phyloP scores from a whole-genome alignment of 2,888 invertebrate genomes.

The Tromatobia lineatoria region DNA sequence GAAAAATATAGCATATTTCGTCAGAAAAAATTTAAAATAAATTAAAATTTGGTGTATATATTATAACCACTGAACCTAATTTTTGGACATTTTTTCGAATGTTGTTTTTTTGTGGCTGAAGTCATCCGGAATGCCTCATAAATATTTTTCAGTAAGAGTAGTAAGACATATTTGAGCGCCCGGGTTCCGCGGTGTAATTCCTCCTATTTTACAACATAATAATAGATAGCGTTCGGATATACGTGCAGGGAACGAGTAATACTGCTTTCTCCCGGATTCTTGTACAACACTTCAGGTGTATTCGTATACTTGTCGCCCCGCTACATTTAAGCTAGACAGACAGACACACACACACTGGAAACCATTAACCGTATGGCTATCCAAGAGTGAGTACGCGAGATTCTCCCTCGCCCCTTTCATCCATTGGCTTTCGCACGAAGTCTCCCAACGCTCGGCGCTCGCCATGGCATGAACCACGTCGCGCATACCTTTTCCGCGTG shows the following conservation, averaged over 20 bases:
- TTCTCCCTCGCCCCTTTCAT: slow-evolving; percentile 11
- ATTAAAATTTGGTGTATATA: too few species aligned
- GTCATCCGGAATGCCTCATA: too few species aligned
- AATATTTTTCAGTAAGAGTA: background rate
- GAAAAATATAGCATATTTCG: too few species aligned
- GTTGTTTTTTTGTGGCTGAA: too few species aligned
- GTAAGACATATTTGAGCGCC: slow-evolving; percentile 16
- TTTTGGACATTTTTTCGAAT: too few species aligned
- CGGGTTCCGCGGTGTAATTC: slow-evolving; percentile 44
- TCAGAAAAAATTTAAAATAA: too few species aligned
- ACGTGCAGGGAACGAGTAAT: slow-evolving; percentile 52
- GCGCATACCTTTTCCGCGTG: slow-evolving; percentile 42
- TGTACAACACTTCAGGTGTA: slow-evolving; percentile 61
- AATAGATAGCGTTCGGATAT: slow-evolving; percentile 46
- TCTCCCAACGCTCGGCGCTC: slow-evolving; percentile 2
- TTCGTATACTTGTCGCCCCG: slow-evolving; percentile 66
- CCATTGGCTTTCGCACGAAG: slow-evolving; percentile 21
- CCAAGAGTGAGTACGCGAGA: slow-evolving; percentile 17
- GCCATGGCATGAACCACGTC: slow-evolving; percentile 30
- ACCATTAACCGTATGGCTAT: slow-evolving; percentile 57
- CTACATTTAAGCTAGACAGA: slow-evolving; percentile 14
- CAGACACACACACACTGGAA: slow-evolving; percentile 16
- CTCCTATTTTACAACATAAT: slow-evolving; percentile 22
- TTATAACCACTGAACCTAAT: too few species aligned
- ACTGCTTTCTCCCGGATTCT: slow-evolving; percentile 72